Evolutionary conservation across 2,888 invertebrate species (phyloP), one percentile per base, ranked within the genome.

Genomic region (Meliscaeva auricollis): DNA sequence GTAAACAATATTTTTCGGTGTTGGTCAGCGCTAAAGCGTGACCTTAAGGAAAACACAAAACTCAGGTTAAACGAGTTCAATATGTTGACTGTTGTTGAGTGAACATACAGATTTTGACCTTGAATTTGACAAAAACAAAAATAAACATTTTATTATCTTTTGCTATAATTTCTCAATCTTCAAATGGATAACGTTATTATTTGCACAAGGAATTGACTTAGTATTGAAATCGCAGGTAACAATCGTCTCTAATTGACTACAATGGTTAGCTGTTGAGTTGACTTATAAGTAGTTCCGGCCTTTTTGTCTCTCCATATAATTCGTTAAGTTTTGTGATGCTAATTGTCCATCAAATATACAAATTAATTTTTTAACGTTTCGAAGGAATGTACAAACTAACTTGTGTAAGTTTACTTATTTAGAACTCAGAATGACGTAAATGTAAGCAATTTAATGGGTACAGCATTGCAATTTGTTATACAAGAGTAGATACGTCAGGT

Each of bases 201-300:
- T 75, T 46, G 6, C 35, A 26, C 15, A 56, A 35, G 46, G 3
- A 48, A 13, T 30, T 46, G 22, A 58, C 7, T 20, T 58, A 9
- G 3, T 20, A 32, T n/a, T n/a, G 41, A 44, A 44, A 44, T 44
- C 44, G 5, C 41, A 41, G 13, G 11, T 13, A 13, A 38, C 46
- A 72, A 35, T 13, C 15, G 15, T 17, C 9, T 62, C 35, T 41
- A 62, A 44, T 41, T n/a, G 52, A 54, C 54, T 62, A 54, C 30
- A 74, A 32, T 74, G 32, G 50, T 0, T 20, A 44, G 6, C n/a
- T n/a, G 44, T 44, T 54, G 8, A 4, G 17, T 44, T 52, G 30
- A 54, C 6, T 64, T 20, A n/a, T n/a, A 17, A 64, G 46, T 54
- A 74, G 64, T 74, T 74, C 74, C 64, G 74, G 74, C 44, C 54